These are phyloP conservation scores for Atrichornis clamosus DNA, from an alignment of 2,113 vertebrate genomes.

Conservation along the genomic window DNA sequence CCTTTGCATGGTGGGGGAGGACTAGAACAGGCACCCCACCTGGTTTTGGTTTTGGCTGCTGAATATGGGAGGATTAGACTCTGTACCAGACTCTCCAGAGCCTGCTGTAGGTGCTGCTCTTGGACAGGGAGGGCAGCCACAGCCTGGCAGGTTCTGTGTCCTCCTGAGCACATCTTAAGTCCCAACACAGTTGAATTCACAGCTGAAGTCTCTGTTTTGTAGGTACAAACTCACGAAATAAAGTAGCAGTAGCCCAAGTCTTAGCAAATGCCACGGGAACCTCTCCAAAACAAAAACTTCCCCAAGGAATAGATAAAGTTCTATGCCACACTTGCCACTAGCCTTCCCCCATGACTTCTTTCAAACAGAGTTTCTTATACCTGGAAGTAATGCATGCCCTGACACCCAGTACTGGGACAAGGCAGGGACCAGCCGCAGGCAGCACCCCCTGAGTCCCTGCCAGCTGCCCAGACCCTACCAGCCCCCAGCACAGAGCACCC, in stretches of 20 bases:
- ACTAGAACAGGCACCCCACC: background rate
- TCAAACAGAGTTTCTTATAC: background rate
- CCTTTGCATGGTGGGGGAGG: background rate
- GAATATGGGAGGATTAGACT: background rate
- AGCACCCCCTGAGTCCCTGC: background rate
- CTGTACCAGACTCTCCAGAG: background rate
- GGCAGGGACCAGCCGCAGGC: background rate
- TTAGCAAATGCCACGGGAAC: background rate
- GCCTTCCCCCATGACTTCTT: background rate
- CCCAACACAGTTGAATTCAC: background rate
- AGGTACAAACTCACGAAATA: background rate
- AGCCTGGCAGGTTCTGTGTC: background rate
- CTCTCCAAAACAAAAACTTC: background rate
- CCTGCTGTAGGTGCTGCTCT: background rate
- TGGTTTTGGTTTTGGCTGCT: background rate
- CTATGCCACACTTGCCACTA: rapidly evolving
- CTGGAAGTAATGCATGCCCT: background rate
- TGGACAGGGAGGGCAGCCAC: background rate
- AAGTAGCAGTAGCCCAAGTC: background rate
- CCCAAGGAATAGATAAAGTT: background rate
- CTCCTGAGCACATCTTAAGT: background rate
- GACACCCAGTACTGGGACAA: rapidly evolving
- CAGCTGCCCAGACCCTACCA: background rate
- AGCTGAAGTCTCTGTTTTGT: background rate
- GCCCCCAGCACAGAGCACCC: rapidly evolving